Conservation (phyloP, 2,797 vertebrate genomes). For the Danionella dracula region DNA sequence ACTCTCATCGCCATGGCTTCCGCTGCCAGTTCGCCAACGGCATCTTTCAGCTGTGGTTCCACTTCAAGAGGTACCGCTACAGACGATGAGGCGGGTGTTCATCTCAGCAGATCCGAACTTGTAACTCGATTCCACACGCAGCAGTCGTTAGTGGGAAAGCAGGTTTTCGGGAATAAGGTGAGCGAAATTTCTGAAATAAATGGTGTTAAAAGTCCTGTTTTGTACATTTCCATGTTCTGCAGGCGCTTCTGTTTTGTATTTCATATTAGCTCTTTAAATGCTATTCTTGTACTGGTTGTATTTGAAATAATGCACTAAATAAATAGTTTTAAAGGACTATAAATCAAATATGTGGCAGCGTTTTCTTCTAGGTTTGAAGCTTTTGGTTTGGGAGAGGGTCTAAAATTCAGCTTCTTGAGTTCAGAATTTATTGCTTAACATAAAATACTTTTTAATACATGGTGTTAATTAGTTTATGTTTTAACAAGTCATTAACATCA, state of each 20-base stretch:
- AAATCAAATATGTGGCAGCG: too few relatives aligned
- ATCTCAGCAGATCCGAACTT: too few relatives aligned
- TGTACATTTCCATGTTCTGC: not conserved
- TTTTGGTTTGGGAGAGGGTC: too few relatives aligned
- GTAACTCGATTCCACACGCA: not conserved
- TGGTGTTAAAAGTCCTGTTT: not conserved
- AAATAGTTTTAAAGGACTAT: too few relatives aligned
- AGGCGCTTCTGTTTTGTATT: not conserved
- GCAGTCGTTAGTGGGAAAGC: not conserved
- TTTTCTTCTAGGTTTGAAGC: too few relatives aligned
- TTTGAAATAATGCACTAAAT: slow-evolving; percentile 19
- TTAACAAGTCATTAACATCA: too few relatives aligned
- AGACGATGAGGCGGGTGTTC: slow-evolving; percentile 68
- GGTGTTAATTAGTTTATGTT: too few relatives aligned
- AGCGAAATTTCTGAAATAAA: not conserved
- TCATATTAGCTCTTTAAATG: not conserved
- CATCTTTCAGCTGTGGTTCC: slow-evolving; percentile 98
- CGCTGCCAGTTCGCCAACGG: slow-evolving; percentile 97
- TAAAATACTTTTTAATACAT: too few relatives aligned
- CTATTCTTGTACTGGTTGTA: not conserved
- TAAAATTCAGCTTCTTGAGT: too few relatives aligned
- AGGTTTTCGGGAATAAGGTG: not conserved
- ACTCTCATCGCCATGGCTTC: slow-evolving; percentile 94
- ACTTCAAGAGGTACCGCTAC: slow-evolving; percentile 96
- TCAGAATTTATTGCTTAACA: too few relatives aligned